phyloP scores from a whole-genome alignment of 2,113 vertebrate species.

The Passer montanus region DNA sequence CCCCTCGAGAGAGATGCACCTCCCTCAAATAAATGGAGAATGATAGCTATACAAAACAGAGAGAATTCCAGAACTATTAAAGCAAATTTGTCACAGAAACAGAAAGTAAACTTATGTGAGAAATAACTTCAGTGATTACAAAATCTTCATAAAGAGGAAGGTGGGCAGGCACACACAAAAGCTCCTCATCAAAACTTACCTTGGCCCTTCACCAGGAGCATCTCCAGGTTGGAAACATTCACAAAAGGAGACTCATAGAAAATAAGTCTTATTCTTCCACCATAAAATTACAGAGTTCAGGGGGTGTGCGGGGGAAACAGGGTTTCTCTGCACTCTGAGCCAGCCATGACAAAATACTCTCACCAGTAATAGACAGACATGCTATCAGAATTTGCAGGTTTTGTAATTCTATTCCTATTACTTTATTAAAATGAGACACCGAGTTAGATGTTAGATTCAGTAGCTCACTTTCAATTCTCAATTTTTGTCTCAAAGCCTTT shows the following conservation, averaged over 20 bases:
- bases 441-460: not conserved
- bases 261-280: not conserved
- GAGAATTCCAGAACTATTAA: conserved; percentile 6
- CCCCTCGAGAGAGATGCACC: not conserved
- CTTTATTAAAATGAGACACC: not conserved
- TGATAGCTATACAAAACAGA: not conserved
- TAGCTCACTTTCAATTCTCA: not conserved
- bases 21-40: not conserved
- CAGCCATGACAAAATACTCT: too few relatives aligned
- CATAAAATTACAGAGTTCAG: not conserved
- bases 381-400: not conserved
- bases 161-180: not conserved
- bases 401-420: not conserved
- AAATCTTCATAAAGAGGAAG: not conserved
- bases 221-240: not conserved
- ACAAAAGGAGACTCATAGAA: not conserved
- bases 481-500: not conserved
- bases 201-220: not conserved
- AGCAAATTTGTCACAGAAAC: not conserved
- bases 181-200: not conserved
- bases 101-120: not conserved
- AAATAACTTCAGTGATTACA: not conserved
- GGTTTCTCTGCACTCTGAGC: not conserved
- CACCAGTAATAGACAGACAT: not conserved
- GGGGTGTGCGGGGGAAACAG: not conserved